Evolutionary conservation across 2,113 vertebrate species (phyloP).

Genomic region (Charina bottae): DNA sequence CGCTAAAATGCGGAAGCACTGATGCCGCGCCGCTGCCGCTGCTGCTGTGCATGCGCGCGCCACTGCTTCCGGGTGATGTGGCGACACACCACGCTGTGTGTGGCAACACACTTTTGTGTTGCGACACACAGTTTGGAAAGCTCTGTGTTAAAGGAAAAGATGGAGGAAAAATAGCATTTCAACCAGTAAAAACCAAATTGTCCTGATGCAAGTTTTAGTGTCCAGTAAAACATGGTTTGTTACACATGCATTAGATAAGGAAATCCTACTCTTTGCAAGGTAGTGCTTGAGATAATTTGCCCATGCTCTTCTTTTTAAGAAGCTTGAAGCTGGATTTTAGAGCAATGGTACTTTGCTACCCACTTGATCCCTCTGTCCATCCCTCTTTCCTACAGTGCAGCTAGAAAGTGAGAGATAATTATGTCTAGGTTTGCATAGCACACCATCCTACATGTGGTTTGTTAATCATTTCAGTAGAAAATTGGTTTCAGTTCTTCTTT

Average conservation of each 20-base stretch:
- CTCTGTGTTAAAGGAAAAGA: constrained; percentile 18
- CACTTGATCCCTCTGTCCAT: neutral
- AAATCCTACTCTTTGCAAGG: neutral
- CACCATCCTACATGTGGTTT: no score
- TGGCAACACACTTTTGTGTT: no score
- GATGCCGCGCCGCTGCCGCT: no score
- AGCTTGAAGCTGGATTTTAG: neutral
- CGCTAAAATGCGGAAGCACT: no score
- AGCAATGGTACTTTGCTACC: neutral
- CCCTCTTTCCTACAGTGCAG: neutral
- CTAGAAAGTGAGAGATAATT: neutral
- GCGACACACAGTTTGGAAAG: no score
- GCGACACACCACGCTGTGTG: no score
- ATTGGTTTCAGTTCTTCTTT: no score
- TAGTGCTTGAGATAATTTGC: constrained; percentile 35
- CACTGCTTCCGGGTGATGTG: no score
- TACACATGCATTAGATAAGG: accelerated
- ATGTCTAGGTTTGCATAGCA: no score
- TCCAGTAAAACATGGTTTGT: constrained; percentile 58
- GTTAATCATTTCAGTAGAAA: no score
- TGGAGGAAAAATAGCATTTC: constrained; percentile 52
- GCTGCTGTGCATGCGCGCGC: no score
- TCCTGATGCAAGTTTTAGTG: constrained; percentile 59
- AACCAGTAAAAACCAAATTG: constrained; percentile 66
- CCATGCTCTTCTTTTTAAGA: neutral